Percentiles rank a stretch among this genome's conserved stretches.
These are phyloP conservation scores for Rhinogobio ventralis DNA, from an alignment of 2,797 vertebrate species.

Conservation along the genomic window DNA sequence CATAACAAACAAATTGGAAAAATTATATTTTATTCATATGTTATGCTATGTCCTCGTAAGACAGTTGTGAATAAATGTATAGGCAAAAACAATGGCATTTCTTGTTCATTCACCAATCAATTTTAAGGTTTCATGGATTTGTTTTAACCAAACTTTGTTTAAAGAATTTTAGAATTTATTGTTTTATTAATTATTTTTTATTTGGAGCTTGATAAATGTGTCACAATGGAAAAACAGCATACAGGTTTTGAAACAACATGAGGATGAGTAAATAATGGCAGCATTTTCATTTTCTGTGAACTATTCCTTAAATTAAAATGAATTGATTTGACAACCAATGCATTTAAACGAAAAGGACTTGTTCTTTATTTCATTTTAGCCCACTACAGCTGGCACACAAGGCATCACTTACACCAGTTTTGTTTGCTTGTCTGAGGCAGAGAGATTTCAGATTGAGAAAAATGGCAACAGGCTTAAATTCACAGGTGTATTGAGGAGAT, in stretches of 20 bases:
- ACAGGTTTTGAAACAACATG: not conserved
- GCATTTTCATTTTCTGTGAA: not conserved
- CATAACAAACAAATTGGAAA: too few species aligned
- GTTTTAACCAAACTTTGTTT: too few species aligned
- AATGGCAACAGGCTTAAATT: not conserved
- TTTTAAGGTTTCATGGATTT: too few species aligned
- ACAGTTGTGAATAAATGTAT: too few species aligned
- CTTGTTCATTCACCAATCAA: too few species aligned
- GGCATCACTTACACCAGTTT: not conserved
- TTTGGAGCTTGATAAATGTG: not conserved
- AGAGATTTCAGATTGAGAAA: not conserved
- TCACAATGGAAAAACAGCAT: not conserved
- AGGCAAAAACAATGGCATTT: too few species aligned
- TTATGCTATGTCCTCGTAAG: too few species aligned
- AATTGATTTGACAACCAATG: not conserved
- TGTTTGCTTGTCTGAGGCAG: not conserved
- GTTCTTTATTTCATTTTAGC: not conserved
- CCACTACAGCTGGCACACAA: not conserved
- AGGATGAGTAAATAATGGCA: not conserved
- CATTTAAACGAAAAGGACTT: not conserved
- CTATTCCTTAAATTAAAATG: not conserved
- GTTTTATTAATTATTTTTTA: not conserved
- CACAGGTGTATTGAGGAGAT: not conserved
- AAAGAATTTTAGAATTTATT: too few species aligned
- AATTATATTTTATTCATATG: too few species aligned